phyloP scores from a whole-genome alignment of 2,888 invertebrate species.

The Serrognathus titanus region DNA sequence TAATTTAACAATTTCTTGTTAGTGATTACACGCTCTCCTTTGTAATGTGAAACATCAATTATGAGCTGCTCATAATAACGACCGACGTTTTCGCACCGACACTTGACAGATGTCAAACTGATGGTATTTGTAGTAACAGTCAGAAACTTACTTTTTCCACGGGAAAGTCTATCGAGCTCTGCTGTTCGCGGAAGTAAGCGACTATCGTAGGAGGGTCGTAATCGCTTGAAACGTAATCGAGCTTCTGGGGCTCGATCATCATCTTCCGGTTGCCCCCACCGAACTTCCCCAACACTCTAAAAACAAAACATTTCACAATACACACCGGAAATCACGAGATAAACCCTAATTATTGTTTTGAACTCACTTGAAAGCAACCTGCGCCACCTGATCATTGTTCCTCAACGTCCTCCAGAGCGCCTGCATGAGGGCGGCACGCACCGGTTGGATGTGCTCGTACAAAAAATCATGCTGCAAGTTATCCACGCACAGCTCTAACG shows the following conservation, averaged over 20 bases:
- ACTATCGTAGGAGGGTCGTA: constrained; percentile 78
- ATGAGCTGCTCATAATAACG: too few species aligned
- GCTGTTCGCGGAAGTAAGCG: constrained; percentile 84
- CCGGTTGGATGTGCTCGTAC: constrained; percentile 98
- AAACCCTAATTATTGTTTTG: neutral
- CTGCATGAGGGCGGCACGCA: constrained; percentile 96
- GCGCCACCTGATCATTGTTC: constrained; percentile 83
- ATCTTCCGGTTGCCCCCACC: constrained; percentile 98
- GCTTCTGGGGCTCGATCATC: constrained; percentile 94
- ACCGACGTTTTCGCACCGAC: too few species aligned
- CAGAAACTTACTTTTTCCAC: constrained; percentile 66
- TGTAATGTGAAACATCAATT: too few species aligned
- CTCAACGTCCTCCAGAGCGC: constrained; percentile 92
- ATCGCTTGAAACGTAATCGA: constrained; percentile 84
- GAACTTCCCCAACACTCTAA: constrained; percentile 93
- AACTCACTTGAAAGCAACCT: constrained; percentile 32
- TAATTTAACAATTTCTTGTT: too few species aligned
- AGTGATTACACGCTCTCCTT: too few species aligned
- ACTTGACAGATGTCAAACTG: too few species aligned
- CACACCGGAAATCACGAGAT: constrained; percentile 3
- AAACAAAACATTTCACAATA: neutral
- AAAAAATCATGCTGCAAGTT: constrained; percentile 98
- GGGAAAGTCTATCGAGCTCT: constrained; percentile 77
- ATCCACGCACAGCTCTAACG: constrained; percentile 96
- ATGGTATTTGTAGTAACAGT: neutral